These are phyloP conservation scores for Steinernema hermaphroditum DNA, from an alignment of 2,888 invertebrate genomes.

Conservation along the genomic window DNA sequence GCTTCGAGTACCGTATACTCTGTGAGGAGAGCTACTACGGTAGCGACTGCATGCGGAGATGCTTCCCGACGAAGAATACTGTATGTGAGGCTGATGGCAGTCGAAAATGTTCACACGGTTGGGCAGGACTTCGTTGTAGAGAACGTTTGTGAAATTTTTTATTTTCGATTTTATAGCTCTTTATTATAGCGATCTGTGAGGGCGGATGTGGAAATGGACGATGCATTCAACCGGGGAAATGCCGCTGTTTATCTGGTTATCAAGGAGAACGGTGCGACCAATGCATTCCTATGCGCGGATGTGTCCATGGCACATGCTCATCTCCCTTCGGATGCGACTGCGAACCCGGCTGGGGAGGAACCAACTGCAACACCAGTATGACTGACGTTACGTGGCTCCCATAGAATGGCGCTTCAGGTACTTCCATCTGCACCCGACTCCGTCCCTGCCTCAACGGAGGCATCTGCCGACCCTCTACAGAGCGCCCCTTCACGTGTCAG, in stretches of 20 bases:
- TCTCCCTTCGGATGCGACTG: slow-evolving; percentile 70
- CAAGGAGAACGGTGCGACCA: slow-evolving; percentile 69
- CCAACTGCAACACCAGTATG: slow-evolving; percentile 41
- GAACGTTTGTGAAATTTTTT: neutral
- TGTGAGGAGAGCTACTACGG: slow-evolving; percentile 8
- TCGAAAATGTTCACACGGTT: neutral
- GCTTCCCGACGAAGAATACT: neutral
- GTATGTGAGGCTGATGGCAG: neutral
- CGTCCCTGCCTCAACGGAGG: slow-evolving; percentile 33
- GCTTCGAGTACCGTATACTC: slow-evolving; percentile 14
- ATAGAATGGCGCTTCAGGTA: neutral
- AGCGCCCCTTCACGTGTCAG: slow-evolving; percentile 13
- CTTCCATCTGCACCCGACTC: neutral
- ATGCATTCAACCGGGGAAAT: slow-evolving; percentile 28
- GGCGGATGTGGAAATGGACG: slow-evolving; percentile 22
- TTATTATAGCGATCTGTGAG: slow-evolving; percentile 1
- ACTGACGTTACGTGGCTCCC: neutral
- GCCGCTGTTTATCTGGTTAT: slow-evolving; percentile 67
- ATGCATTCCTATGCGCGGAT: slow-evolving; percentile 70
- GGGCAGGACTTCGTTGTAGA: neutral
- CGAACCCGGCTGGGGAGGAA: slow-evolving; percentile 70
- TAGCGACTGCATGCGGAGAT: slow-evolving; percentile 15
- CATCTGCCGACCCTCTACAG: neutral
- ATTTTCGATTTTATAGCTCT: too few relatives aligned
- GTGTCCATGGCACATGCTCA: slow-evolving; percentile 70